phyloP scores from a whole-genome alignment of 2,113 vertebrate species.

The Sapajus apella region DNA sequence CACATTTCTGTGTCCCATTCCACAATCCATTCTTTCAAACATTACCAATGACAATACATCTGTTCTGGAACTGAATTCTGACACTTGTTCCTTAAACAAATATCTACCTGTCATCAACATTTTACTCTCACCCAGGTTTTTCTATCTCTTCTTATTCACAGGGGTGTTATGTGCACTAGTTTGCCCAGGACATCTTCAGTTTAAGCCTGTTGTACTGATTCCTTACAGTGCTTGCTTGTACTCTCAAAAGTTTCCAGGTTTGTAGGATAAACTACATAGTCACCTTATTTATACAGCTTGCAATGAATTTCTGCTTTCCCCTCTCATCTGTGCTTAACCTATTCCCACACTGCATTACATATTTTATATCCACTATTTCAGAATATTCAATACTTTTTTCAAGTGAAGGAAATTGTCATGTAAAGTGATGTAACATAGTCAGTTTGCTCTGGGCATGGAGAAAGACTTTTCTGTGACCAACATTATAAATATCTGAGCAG shows the following conservation, averaged over 20 bases:
- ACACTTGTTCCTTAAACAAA: not conserved
- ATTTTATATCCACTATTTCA: not conserved
- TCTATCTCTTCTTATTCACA: not conserved
- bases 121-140: not conserved
- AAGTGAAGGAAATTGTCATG: conserved; percentile 50
- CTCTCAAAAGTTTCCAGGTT: not conserved
- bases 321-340: not conserved
- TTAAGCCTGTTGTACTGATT: not conserved
- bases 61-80: not conserved
- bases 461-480: conserved; percentile 59
- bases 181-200: not conserved
- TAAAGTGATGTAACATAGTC: conserved; percentile 61
- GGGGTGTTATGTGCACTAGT: not conserved
- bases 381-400: conserved; percentile 35
- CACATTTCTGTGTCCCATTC: not conserved
- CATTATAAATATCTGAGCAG: conserved; percentile 59
- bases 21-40: not conserved
- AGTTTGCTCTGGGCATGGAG: conserved; percentile 23
- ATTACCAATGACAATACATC: not conserved
- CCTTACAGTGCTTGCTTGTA: not conserved
- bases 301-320: not conserved
- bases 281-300: not conserved
- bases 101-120: not conserved
- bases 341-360: not conserved
- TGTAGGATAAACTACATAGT: not conserved